Conservation (phyloP, 64 coral and sea anemone genomes). For the Acropora tenuis region DNA sequence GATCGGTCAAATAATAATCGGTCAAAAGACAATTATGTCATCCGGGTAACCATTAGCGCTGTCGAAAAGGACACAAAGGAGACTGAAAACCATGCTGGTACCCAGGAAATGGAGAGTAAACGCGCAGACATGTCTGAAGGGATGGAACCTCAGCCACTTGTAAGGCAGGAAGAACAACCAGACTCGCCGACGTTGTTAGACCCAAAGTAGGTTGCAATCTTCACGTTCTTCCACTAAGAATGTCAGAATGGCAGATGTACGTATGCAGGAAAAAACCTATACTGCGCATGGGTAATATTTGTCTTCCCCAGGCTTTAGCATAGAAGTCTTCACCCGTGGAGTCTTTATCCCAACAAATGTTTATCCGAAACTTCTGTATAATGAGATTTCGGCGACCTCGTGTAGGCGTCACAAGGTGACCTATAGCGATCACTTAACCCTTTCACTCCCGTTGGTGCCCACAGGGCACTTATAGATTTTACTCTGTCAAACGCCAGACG, state of each 20-base stretch:
- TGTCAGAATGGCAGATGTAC: neutral
- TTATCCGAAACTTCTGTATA: too few species aligned
- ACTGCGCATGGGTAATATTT: neutral
- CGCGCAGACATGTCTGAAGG: neutral
- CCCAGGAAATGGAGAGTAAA: neutral
- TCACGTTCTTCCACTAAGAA: neutral
- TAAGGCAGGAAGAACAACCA: neutral
- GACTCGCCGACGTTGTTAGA: neutral
- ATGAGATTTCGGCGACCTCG: too few species aligned
- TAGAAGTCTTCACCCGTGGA: neutral
- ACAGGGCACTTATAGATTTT: too few species aligned
- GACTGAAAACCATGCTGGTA: neutral
- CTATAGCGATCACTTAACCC: too few species aligned
- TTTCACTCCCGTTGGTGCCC: too few species aligned
- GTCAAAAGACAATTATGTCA: neutral
- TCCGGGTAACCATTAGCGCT: conserved; percentile 5
- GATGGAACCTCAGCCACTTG: neutral
- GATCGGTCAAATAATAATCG: neutral
- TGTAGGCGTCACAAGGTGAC: too few species aligned
- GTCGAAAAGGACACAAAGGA: neutral
- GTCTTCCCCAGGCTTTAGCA: neutral
- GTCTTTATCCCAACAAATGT: too few species aligned
- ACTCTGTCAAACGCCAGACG: too few species aligned
- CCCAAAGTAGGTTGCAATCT: neutral
- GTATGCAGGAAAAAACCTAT: neutral